Evolutionary conservation across 2,888 invertebrate genomes (phyloP).

Genomic region (Proisotoma minuta): DNA sequence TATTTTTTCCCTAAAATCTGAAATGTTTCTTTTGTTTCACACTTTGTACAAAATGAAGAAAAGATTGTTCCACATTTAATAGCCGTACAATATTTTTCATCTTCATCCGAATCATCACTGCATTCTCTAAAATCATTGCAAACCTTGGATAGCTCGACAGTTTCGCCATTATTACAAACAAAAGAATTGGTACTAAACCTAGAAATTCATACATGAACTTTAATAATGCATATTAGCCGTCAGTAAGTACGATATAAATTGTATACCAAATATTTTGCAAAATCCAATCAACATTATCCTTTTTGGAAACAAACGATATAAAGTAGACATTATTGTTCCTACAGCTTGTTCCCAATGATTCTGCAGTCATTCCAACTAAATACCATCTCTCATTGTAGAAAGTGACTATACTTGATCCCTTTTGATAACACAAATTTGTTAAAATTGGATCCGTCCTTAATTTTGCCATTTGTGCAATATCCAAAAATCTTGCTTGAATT

Average conservation of each 20-base stretch:
- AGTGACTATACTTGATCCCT: conserved; percentile 28
- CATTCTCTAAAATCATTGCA: conserved; percentile 30
- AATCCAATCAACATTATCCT: conserved; percentile 29
- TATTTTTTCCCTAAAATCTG: conserved; percentile 19
- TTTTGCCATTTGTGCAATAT: conserved; percentile 11
- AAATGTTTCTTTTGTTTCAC: conserved; percentile 15
- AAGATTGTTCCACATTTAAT: conserved; percentile 4
- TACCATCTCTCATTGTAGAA: conserved; percentile 27
- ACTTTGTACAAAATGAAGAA: conserved; percentile 13
- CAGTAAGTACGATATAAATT: background rate
- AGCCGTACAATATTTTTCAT: conserved; percentile 13
- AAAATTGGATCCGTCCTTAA: background rate
- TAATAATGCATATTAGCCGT: background rate
- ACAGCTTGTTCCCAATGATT: conserved; percentile 30
- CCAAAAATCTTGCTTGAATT: conserved; percentile 17
- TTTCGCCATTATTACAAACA: conserved; percentile 30
- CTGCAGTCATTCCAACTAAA: conserved; percentile 28
- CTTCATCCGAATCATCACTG: conserved; percentile 31
- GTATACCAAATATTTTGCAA: conserved; percentile 22
- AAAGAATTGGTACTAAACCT: conserved; percentile 25
- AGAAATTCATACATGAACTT: background rate
- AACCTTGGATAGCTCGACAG: conserved; percentile 7
- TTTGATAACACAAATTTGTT: conserved; percentile 27
- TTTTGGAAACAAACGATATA: conserved; percentile 24
- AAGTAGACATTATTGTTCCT: conserved; percentile 29